Evolutionary conservation across 2,888 invertebrate species (phyloP).

Genomic region (Hyposoter didymator): DNA sequence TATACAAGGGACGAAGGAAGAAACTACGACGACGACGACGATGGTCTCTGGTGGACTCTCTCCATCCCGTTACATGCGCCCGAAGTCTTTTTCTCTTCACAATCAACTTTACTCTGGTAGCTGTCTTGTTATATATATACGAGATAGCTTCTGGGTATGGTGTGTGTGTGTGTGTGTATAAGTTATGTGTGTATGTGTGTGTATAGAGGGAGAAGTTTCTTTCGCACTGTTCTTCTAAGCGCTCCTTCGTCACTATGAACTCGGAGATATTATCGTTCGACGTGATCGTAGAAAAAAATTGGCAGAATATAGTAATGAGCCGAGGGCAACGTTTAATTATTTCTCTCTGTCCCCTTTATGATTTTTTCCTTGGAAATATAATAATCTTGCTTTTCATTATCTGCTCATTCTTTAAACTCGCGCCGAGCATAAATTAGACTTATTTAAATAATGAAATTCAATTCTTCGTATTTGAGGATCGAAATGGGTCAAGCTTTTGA

Average conservation of each 20-base stretch:
- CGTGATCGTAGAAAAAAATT: not conserved
- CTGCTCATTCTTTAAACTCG: not conserved
- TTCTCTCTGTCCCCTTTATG: not conserved
- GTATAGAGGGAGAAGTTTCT: slow-evolving; percentile 32
- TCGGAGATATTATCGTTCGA: slow-evolving; percentile 42
- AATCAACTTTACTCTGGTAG: slow-evolving; percentile 80
- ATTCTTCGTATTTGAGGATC: slow-evolving; percentile 1
- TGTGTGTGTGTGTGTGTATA: not conserved
- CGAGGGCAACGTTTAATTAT: slow-evolving; percentile 9
- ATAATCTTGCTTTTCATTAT: slow-evolving; percentile 2
- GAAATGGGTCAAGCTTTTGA: slow-evolving; percentile 5
- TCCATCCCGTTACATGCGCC: slow-evolving; percentile 57
- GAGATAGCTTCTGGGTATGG: not conserved
- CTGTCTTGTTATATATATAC: not conserved
- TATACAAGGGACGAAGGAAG: slow-evolving; percentile 54
- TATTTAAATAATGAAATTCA: not conserved
- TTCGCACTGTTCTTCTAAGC: slow-evolving; percentile 73
- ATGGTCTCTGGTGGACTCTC: slow-evolving; percentile 52
- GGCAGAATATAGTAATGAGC: not conserved
- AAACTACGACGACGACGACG: slow-evolving; percentile 58
- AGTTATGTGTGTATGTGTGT: slow-evolving; percentile 3
- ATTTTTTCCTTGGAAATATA: not conserved
- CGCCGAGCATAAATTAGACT: slow-evolving; percentile 6
- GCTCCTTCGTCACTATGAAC: slow-evolving; percentile 54
- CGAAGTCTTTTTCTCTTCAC: slow-evolving; percentile 75